phyloP scores from a whole-genome alignment of 2,113 vertebrate species.

The Myotis yumanensis region DNA sequence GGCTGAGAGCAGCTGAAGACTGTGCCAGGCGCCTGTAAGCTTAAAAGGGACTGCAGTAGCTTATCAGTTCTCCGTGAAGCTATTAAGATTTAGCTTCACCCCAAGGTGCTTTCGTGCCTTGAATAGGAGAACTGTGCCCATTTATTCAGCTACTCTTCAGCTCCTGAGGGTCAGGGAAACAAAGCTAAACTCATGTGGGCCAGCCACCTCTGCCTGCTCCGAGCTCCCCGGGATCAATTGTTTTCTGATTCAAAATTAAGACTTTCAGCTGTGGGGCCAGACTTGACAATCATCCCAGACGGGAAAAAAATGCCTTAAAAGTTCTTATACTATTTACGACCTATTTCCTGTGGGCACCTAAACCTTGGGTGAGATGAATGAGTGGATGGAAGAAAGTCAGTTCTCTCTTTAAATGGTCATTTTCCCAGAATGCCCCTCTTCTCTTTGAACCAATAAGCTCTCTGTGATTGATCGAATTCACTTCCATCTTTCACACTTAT shows the following conservation, averaged over 20 bases:
- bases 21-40: too few species aligned
- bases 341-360: background rate
- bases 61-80: background rate
- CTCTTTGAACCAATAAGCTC: background rate
- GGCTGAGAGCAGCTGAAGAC: background rate
- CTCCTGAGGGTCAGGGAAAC: background rate
- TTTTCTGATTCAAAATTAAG: background rate
- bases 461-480: background rate
- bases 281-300: background rate
- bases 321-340: background rate
- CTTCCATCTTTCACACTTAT: background rate
- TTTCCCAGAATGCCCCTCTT: background rate
- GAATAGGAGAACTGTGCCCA: background rate
- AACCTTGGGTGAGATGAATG: background rate
- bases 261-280: background rate
- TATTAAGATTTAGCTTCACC: background rate
- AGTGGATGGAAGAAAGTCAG: background rate
- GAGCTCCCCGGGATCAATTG: background rate
- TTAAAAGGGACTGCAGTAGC: background rate
- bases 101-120: background rate
- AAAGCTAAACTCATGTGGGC: background rate
- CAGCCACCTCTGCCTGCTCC: background rate
- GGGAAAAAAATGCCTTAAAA: background rate
- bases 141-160: background rate
- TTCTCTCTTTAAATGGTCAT: background rate